Base-by-base conservation (phyloP, 2,888 invertebrate species). In the Parascotia fuliginaria region DNA sequence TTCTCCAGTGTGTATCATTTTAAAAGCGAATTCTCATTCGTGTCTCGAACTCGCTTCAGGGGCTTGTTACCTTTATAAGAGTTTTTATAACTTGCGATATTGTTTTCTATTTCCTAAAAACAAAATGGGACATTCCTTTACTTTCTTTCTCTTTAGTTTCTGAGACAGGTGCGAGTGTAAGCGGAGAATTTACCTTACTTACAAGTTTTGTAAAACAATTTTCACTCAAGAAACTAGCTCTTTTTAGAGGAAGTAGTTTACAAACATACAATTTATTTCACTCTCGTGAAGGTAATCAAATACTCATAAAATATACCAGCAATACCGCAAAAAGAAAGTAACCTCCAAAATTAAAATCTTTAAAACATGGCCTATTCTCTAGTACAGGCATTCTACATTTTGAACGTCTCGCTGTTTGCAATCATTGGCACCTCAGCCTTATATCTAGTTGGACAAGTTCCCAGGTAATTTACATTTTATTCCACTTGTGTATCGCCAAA, bases 11-110 rank as follows among this genome's bases (percentile, higher is more conserved):
- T 28, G 32, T 43, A 22, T 9, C n/a, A 14, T 7, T 29, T 33
- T 41, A 34, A 36, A 45, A 36, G 15, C 5, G 3, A 41, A 48
- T 60, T 53, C 31, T 14, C 24, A 57, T 60, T 64, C 50, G 7
- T 15, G 39, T 50, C 36, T 40, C 36, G 39, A 4, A 31, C 27
- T 34, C 24, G 15, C 41, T 39, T 32, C 14, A 24, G 28, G 33
- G 32, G 55, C 12, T 9, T 12, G 15, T 54, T 47, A 54, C 51
- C 56, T 63, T 69, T 65, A 27, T 54, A 65, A 58, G 59, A 61
- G 58, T 29, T 57, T 66, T 72, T 69, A 66, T 59, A 64, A 66
- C 63, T 65, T 55, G 45, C 33, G 50, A 67, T 66, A 71, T 71
- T 72, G 64, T 71, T 72, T 64, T 48, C 56, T 49, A 52, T 60